Evolutionary conservation across 2,888 invertebrate species (phyloP), one percentile per base, ranked within the genome.

Genomic region (Agapostemon virescens): DNA sequence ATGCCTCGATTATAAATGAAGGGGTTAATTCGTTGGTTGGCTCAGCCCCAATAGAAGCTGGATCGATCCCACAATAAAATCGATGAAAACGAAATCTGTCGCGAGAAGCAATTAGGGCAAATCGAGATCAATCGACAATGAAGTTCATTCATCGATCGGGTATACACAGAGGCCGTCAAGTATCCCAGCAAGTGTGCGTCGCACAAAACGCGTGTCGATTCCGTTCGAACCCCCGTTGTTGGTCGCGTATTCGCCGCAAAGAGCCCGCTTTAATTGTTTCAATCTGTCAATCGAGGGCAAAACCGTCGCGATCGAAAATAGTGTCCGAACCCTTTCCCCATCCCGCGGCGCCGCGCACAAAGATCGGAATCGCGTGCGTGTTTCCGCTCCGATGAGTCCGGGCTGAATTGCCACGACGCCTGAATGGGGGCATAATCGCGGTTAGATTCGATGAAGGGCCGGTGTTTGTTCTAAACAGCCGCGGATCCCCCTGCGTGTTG

Each of bases 331-430:
- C 69, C 66, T 69, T 79, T 69, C 61, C n/a, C 61, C 7, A 30
- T 20, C 30, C 52, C 26, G 55, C 26, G 55, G 55, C 30, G 42
- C 11, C 66, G 55, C 17, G 23, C 26, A 75, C 71, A 82, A 79
- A 69, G 77, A 74, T 74, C 69, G 69, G 68, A 77, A 78, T 82
- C 78, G 78, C 78, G 73, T 69, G 78, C 73, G 73, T 5, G 33
- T 73, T 82, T 83, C 75, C 83, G 38, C 55, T 63, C 33, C 58
- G 69, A 9, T 38, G 33, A 45, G 26, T 45, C 15, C 38, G n/a
- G 1, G 49, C 9, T 49, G 49, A 49, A 49, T 49, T 49, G n/a
- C 42, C 13, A 49, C 36, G 74, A 68, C 55, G 70, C 23, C 17
- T 72, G 69, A 77, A 77, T 33, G 71, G 61, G 38, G 58, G 11